Evolutionary conservation across 1,140 invertebrate genomes (phyloP).

Genomic region (Maconellicoccus hirsutus): DNA sequence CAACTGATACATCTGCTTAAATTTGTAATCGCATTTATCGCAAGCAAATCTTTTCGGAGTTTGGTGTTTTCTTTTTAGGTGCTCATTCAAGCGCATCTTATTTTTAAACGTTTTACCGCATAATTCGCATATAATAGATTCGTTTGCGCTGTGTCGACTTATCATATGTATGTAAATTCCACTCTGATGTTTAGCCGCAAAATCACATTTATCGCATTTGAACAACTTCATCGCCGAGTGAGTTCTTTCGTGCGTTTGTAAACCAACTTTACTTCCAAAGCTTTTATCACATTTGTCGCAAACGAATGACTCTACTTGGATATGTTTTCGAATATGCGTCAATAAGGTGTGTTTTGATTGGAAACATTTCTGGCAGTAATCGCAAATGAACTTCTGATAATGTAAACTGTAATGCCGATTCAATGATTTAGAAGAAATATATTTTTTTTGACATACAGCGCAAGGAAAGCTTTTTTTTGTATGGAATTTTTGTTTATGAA

Average conservation of each 20-base stretch:
- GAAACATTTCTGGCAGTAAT: constrained; percentile 48
- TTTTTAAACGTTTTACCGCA: constrained; percentile 25
- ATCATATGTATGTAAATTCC: not conserved
- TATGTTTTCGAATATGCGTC: constrained; percentile 30
- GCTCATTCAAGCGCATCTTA: constrained; percentile 15
- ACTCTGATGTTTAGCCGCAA: not conserved
- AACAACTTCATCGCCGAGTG: constrained; percentile 62
- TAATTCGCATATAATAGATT: constrained; percentile 18
- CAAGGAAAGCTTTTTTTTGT: not conserved
- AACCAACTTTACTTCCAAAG: constrained; percentile 44
- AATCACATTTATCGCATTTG: constrained; percentile 55
- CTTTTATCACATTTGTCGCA: constrained; percentile 27
- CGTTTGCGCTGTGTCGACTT: not conserved
- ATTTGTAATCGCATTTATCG: constrained; percentile 22
- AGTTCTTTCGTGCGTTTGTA: constrained; percentile 51
- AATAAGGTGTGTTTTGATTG: constrained; percentile 36
- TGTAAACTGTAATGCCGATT: not conserved
- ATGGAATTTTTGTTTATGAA: not conserved
- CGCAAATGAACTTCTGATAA: constrained; percentile 34
- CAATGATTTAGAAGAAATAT: not conserved
- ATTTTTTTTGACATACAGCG: not conserved
- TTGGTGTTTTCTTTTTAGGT: constrained; percentile 14
- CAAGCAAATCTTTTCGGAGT: constrained; percentile 19
- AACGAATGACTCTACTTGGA: constrained; percentile 28
- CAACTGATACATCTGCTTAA: constrained; percentile 23